Evolutionary conservation across 2,888 invertebrate genomes (phyloP).

Genomic region (Pristionchus entomophagus): DNA sequence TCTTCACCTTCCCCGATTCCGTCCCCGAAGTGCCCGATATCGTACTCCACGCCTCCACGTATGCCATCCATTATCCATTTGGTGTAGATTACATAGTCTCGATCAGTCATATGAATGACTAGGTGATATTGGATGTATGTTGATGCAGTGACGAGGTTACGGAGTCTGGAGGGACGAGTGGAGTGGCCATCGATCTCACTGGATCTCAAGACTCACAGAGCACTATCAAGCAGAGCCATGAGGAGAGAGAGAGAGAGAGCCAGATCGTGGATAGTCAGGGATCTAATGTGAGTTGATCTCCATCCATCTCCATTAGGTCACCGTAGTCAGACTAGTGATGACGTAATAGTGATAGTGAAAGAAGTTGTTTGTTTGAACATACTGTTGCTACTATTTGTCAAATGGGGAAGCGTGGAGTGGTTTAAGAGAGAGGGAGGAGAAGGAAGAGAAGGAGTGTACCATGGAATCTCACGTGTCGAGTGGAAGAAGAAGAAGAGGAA

Average conservation of each 20-base stretch:
- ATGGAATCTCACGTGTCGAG: constrained; percentile 81
- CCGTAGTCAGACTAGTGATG: neutral
- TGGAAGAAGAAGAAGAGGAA: constrained; percentile 80
- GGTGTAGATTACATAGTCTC: too few species aligned
- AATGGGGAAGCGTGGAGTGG: constrained; percentile 23
- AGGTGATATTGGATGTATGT: neutral
- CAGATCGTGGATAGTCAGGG: constrained; percentile 52
- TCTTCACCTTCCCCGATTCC: constrained; percentile 63
- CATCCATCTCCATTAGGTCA: neutral
- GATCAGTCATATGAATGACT: too few species aligned
- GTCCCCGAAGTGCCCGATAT: constrained; percentile 60
- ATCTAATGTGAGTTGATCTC: constrained; percentile 43
- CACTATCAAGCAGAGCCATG: constrained; percentile 21
- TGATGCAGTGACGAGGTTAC: neutral
- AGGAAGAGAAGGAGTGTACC: neutral
- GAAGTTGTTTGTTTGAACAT: constrained; percentile 37
- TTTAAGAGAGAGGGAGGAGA: neutral
- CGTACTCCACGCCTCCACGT: constrained; percentile 49
- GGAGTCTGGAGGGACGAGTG: neutral
- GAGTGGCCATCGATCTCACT: constrained; percentile 10
- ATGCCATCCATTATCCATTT: neutral
- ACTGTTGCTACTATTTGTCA: constrained; percentile 34
- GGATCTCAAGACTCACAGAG: constrained; percentile 42
- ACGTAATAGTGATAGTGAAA: neutral
- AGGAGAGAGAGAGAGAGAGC: too few species aligned